Base-by-base conservation (phyloP, 1,140 invertebrate genomes). In the Drosophila obscura region DNA sequence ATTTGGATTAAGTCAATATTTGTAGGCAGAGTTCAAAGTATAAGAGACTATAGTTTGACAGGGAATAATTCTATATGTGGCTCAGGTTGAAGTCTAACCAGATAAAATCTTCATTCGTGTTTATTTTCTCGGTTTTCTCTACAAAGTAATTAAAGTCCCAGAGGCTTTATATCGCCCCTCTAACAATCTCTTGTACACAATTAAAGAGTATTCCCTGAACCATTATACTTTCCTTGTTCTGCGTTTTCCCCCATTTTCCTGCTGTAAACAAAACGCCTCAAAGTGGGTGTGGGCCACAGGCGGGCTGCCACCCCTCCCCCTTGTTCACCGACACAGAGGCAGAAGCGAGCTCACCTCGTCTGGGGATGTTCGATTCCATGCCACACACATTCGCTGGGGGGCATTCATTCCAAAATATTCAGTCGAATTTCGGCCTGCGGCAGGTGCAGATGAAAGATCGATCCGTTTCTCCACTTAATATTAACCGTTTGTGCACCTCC, bases 261-360 rank as follows among this genome's bases (percentile, higher is more conserved):
- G 71, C 71, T 83, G 72, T 83, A 83, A 83, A 83, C 80, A 83
- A 83, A 76, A 64, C 41, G 69, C 65, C 46, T 46, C 59, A 39
- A 55, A 60, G 61, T 59, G 60, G 31, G 63, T 24, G 55, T 58
- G 55, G 49, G 63, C 55, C 41, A 39, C 35, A 11, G 26, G 26
- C 26, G 1, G 19, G 19, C 15, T 9, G 53, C 57, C 39, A 46
- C 35, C 50, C 44, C 44, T 22, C 41, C 43, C 31, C 19, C 19
- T 19, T 19, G 19, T 19, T 1, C 44, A 22, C 41, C 55, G 11
- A 31, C 28, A 48, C 73, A 39, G 19, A 6, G 22, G 7, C 16
- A 28, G 39, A 24, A 53, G 11, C 41, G 24, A 15, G n/a, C 22
- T 49, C 13, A 26, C 39, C 61, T 41, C n/a, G 45, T 6, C 41